phyloP scores from a whole-genome alignment of 2,797 vertebrate species.

The Lophotriccus pileatus region DNA sequence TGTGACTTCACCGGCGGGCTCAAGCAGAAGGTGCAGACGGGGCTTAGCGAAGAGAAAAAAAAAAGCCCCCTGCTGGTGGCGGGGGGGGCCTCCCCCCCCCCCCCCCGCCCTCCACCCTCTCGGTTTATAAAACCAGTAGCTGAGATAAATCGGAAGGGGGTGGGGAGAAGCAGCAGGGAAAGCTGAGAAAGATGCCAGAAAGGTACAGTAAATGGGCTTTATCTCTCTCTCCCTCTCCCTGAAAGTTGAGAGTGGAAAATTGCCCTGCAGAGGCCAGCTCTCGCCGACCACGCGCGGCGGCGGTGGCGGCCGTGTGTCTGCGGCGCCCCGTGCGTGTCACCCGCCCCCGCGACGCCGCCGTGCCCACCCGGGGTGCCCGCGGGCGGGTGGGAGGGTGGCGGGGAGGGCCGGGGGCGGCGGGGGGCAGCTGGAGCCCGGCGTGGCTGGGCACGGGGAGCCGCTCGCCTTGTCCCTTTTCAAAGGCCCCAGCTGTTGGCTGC shows the following conservation, averaged over 20 bases:
- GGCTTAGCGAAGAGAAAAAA: constrained; percentile 64
- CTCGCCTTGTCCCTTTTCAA: constrained; percentile 55
- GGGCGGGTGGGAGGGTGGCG: not conserved
- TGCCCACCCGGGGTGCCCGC: not conserved
- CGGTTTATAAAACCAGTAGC: constrained; percentile 67
- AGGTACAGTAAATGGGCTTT: constrained; percentile 71
- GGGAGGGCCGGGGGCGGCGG: not conserved
- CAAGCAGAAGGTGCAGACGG: constrained; percentile 74
- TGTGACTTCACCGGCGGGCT: constrained; percentile 78
- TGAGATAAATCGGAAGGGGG: constrained; percentile 70
- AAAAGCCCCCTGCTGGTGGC: constrained; percentile 24
- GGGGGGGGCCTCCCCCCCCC: too few species aligned
- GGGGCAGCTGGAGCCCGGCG: not conserved
- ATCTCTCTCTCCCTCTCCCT: constrained; percentile 46
- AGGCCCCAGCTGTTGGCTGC: constrained; percentile 72
- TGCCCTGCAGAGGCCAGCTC: constrained; percentile 62
- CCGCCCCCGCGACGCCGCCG: constrained; percentile 22
- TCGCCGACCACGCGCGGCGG: constrained; percentile 35
- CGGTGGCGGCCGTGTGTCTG: constrained; percentile 6
- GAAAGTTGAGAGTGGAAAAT: constrained; percentile 72
- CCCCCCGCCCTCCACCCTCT: not conserved
- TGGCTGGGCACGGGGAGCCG: not conserved
- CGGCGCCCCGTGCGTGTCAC: constrained; percentile 21
- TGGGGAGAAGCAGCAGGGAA: constrained; percentile 72
- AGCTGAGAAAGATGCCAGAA: constrained; percentile 71